Percentiles rank a stretch among this genome's conserved stretches.
phyloP scores from a whole-genome alignment of 1,140 invertebrate genomes.

The Brachionus koreanus region DNA sequence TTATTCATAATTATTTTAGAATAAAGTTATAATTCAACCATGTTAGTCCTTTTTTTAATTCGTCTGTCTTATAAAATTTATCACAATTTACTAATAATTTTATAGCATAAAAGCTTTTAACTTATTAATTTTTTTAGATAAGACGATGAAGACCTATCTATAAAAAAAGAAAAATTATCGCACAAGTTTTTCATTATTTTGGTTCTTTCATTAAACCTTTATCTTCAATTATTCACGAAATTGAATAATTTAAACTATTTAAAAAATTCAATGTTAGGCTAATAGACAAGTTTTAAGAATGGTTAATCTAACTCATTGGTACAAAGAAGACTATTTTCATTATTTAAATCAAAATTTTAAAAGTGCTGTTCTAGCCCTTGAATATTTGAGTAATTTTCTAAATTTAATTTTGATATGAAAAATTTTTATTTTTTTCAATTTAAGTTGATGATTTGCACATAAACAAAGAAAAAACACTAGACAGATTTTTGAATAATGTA shows the following conservation, averaged over 20 bases:
- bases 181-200: neutral
- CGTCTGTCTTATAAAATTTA: neutral
- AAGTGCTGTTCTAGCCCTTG: conserved; percentile 16
- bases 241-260: neutral
- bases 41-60: neutral
- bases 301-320: conserved; percentile 3
- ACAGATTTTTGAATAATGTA: conserved; percentile 53
- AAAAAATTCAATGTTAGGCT: neutral
- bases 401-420: neutral
- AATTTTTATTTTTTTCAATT: conserved; percentile 46
- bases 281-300: neutral
- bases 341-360: conserved; percentile 30
- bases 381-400: conserved; percentile 12
- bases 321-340: conserved; percentile 36
- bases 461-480: conserved; percentile 54
- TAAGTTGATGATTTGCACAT: conserved; percentile 55
- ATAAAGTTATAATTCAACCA: neutral
- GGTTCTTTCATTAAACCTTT: neutral
- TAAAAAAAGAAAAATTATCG: neutral
- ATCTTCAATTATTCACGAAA: neutral
- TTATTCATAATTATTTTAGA: neutral
- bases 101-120: too few species aligned
- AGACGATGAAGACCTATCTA: neutral
- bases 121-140: neutral
- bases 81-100: neutral